Base-by-base conservation (phyloP, 1,140 invertebrate genomes). In the Nautilus pompilius region DNA sequence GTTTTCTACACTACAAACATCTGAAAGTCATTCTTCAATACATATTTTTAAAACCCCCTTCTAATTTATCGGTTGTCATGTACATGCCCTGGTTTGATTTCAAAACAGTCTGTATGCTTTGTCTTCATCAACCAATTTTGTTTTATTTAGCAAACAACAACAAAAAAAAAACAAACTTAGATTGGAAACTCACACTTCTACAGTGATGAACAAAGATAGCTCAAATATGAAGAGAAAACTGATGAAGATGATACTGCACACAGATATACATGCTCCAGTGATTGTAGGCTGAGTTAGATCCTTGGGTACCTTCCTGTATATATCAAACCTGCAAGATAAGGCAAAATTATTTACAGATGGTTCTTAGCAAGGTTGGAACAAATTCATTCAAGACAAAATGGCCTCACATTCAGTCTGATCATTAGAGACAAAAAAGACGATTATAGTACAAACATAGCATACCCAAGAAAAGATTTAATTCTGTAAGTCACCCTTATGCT, bases 281-380 rank as follows among this genome's bases (percentile, higher is more conserved):
- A 83, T 60, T 13, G 87, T 88, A 1, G 87, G 87, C 69, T 88
- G 86, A 2, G 87, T 88, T 24, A 88, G 74, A 74, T 89, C 87
- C 71, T 88, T 88, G 4, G 87, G 87, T 33, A 88, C 82, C 72
- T 89, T 88, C 5, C 87, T 80, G 69, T 89, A 89, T 60, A 88
- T 84, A 65, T 88, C 88, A 65, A 89, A 84, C 67, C 87, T 87
- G 71, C 61, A 74, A 71, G 62, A 61, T 5, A 13, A 46, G 24
- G 45, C n/a, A 10, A 41, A 41, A 41, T 41, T n/a, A n/a, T n/a
- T n/a, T n/a, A n/a, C n/a, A n/a, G n/a, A n/a, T n/a, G n/a, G n/a
- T n/a, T n/a, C n/a, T n/a, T n/a, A n/a, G n/a, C n/a, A n/a, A n/a
- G n/a, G n/a, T n/a, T n/a, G n/a, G n/a, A n/a, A n/a, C n/a, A n/a